Conservation (phyloP, 2,888 invertebrate species). For the Timandra comae region DNA sequence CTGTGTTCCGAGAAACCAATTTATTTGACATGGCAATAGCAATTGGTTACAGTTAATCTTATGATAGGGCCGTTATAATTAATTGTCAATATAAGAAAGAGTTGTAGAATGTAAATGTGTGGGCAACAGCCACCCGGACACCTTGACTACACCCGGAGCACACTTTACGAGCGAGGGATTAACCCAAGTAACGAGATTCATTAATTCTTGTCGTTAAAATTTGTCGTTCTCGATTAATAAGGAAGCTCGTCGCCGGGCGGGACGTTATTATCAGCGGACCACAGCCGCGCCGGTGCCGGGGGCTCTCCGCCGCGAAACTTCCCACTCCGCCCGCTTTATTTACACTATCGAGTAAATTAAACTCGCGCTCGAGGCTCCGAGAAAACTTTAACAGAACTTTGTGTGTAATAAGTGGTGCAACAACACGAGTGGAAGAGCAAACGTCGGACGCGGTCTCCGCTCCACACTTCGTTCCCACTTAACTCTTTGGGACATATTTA, state of each 20-base stretch:
- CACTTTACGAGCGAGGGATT: conserved; percentile 76
- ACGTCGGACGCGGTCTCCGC: conserved; percentile 74
- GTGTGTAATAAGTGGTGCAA: conserved; percentile 78
- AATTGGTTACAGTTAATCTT: too few relatives aligned
- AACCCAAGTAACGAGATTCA: conserved; percentile 78
- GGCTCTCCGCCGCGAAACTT: conserved; percentile 65
- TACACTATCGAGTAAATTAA: conserved; percentile 78
- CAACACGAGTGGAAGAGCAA: conserved; percentile 77
- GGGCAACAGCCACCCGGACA: conserved; percentile 47
- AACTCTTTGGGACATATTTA: conserved; percentile 78
- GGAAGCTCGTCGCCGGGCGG: conserved; percentile 63
- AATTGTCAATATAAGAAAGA: conserved; percentile 24
- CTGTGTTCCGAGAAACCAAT: too few relatives aligned
- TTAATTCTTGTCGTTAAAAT: conserved; percentile 79
- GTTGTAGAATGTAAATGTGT: conserved; percentile 31
- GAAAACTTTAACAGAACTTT: conserved; percentile 76
- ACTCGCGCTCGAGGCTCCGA: conserved; percentile 73
- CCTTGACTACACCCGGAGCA: conserved; percentile 67
- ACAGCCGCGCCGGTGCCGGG: conserved; percentile 55
- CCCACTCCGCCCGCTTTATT: conserved; percentile 74
- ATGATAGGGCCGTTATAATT: conserved; percentile 16
- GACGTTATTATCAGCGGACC: conserved; percentile 74
- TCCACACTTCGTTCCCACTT: conserved; percentile 72
- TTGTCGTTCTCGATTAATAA: conserved; percentile 79
- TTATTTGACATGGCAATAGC: too few relatives aligned